These are phyloP conservation scores for Sebastes hubbsi DNA, from an alignment of 2,797 vertebrate genomes.

Conservation along the genomic window DNA sequence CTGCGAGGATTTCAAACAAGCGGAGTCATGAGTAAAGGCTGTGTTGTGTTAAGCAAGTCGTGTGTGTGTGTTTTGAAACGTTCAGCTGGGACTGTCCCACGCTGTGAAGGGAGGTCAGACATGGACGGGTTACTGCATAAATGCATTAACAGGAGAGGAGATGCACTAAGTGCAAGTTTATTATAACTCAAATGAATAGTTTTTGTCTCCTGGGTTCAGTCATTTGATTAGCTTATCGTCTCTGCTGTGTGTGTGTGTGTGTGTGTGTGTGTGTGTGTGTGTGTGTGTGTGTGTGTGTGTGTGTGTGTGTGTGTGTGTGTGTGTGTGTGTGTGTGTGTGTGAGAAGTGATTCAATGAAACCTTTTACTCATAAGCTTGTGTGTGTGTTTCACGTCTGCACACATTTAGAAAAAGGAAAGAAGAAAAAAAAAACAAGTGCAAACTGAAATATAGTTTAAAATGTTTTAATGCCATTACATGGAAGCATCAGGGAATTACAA, in stretches of 20 bases:
- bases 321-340: slow-evolving; percentile 22
- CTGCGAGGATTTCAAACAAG: slow-evolving; percentile 37
- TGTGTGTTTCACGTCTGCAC: slow-evolving; percentile 1
- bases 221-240: slow-evolving; percentile 40
- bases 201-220: slow-evolving; percentile 46
- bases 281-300: slow-evolving; percentile 19
- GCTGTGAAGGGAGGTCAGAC: slow-evolving; percentile 50
- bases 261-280: slow-evolving; percentile 15
- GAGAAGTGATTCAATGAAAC: background rate
- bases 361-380: slow-evolving; percentile 3
- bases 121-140: slow-evolving; percentile 15
- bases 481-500: background rate
- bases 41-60: slow-evolving; percentile 41
- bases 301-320: slow-evolving; percentile 14
- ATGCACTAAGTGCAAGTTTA: slow-evolving; percentile 35
- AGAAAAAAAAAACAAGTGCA: slow-evolving; percentile 1
- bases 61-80: slow-evolving; percentile 45
- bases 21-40: slow-evolving; percentile 6
- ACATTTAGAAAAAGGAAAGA: background rate
- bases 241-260: slow-evolving; percentile 19
- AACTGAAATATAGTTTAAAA: slow-evolving; percentile 17
- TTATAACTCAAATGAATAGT: slow-evolving; percentile 52
- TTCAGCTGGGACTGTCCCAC: slow-evolving; percentile 29
- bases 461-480: slow-evolving; percentile 53
- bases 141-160: slow-evolving; percentile 28